A percentile compares a stretch with the other conserved stretches of the same genome.
These are phyloP conservation scores for Micropterix aruncella DNA, from an alignment of 2,888 invertebrate genomes.

Conservation along the genomic window DNA sequence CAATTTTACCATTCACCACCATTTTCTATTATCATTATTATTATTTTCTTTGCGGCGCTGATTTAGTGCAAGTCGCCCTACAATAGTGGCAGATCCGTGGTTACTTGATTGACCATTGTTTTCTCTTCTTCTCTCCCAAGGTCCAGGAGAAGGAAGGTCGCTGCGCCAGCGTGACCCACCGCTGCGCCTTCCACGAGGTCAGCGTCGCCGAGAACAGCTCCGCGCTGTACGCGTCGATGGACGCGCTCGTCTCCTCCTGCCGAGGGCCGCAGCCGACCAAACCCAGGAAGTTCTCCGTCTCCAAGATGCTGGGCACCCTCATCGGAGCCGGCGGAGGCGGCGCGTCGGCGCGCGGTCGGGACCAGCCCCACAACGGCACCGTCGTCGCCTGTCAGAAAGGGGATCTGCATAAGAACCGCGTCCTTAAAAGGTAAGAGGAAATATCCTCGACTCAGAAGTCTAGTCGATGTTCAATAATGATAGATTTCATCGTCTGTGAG, in stretches of 20 bases:
- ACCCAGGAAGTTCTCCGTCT: constrained; percentile 60
- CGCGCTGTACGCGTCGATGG: constrained; percentile 59
- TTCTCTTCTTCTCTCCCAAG: constrained; percentile 28
- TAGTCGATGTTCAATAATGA: no score
- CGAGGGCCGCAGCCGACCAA: constrained; percentile 37
- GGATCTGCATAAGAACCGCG: constrained; percentile 40
- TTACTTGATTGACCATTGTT: no score
- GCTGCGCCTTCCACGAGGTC: constrained; percentile 67
- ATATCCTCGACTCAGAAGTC: no score
- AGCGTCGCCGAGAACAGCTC: constrained; percentile 68
- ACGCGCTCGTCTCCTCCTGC: constrained; percentile 52
- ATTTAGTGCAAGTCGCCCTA: no score
- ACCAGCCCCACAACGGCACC: constrained; percentile 27
- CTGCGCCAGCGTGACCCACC: constrained; percentile 47
- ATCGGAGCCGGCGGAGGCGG: constrained; percentile 37
- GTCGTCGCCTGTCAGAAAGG: constrained; percentile 45
- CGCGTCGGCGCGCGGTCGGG: constrained; percentile 1
- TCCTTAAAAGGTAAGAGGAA: constrained; percentile 28
- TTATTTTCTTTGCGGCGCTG: no score
- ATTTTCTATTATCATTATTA: no score
- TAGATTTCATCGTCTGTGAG: no score
- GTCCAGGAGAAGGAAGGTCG: constrained; percentile 59
- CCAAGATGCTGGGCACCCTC: constrained; percentile 65
- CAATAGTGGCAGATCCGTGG: no score
- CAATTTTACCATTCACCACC: no score